phyloP scores from a whole-genome alignment of 2,797 vertebrate species.

The Aeoliscus strigatus region DNA sequence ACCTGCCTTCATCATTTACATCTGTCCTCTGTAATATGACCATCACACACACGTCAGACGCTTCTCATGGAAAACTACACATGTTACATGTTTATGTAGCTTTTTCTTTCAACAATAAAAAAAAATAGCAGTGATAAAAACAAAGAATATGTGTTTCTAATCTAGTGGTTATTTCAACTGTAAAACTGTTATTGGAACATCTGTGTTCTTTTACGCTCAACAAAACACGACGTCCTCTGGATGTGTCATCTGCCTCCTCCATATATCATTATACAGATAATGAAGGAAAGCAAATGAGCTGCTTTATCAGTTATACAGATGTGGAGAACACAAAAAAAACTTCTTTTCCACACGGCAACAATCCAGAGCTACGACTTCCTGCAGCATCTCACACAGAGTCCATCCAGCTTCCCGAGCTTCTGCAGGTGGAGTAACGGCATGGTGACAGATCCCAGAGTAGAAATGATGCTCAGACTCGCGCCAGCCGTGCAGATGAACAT shows the following conservation, averaged over 20 bases:
- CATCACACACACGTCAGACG: not conserved
- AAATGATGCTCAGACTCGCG: constrained; percentile 3
- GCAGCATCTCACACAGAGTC: constrained; percentile 1
- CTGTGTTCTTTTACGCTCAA: too few relatives aligned
- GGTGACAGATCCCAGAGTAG: constrained; percentile 25
- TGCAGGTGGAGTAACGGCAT: constrained; percentile 49
- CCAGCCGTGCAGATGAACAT: not conserved
- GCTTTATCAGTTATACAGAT: too few relatives aligned
- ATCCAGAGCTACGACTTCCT: constrained; percentile 4
- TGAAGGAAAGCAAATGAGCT: too few relatives aligned
- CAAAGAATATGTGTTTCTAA: too few relatives aligned
- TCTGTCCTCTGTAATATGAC: constrained; percentile 27
- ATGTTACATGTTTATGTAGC: constrained; percentile 1
- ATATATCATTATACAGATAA: too few relatives aligned
- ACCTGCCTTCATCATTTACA: constrained; percentile 33
- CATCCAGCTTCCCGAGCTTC: constrained; percentile 20
- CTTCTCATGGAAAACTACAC: constrained; percentile 5
- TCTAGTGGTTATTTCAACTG: too few relatives aligned
- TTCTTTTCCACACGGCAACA: too few relatives aligned
- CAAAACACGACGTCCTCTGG: too few relatives aligned
- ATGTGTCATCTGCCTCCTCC: too few relatives aligned
- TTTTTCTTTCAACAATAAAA: not conserved
- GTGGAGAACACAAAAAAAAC: not conserved
- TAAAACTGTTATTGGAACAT: too few relatives aligned
- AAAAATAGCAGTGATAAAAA: too few relatives aligned